Evolutionary conservation across 2,888 invertebrate species (phyloP), one percentile per base, ranked within the genome.

Genomic region (Caenorhabditis becei): DNA sequence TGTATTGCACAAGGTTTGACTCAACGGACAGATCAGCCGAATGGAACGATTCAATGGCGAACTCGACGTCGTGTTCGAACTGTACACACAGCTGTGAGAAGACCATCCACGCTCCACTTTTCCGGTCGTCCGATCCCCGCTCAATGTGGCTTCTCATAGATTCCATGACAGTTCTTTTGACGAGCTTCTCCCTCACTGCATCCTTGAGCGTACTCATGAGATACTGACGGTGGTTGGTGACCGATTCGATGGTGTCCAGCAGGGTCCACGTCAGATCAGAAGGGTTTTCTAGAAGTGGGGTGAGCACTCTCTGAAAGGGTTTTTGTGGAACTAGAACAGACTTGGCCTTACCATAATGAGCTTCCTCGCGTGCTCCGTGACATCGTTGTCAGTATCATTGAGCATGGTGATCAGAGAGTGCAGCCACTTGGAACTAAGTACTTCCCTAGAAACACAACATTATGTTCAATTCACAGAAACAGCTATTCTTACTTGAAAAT

Each of bases 91-190:
- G 41, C 61, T 81, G 81, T 7, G 81, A 81, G 54, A 81, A 77
- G 18, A 81, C 81, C 81, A 81, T 81, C 81, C 81, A 81, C 11
- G 72, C 62, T 4, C 71, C 66, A 23, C 23, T 37, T 44, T 61
- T 28, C 44, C 26, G 26, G 37, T 61, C 26, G 14, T 23, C 51
- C 14, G 20, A 20, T 23, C 20, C 59, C 1, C 59, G 44, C 2
- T 28, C 24, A 5, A 81, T 63, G 32, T 56, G 66, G 5, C 10
- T 37, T 23, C 69, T 72, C 81, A 81, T 81, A 4, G 62, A 59
- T 11, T 81, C 72, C 72, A 77, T 69, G 2, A 77, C 77, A 3
- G 66, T 35, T n/a, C 20, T 49, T 26, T 62, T 56, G 41, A 81
- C 62, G 5, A 67, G 58, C n/a, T 56, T 62, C 28, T 72, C 69